Evolutionary conservation across 2,888 invertebrate species (phyloP).

Genomic region (Stramonita haemastoma): DNA sequence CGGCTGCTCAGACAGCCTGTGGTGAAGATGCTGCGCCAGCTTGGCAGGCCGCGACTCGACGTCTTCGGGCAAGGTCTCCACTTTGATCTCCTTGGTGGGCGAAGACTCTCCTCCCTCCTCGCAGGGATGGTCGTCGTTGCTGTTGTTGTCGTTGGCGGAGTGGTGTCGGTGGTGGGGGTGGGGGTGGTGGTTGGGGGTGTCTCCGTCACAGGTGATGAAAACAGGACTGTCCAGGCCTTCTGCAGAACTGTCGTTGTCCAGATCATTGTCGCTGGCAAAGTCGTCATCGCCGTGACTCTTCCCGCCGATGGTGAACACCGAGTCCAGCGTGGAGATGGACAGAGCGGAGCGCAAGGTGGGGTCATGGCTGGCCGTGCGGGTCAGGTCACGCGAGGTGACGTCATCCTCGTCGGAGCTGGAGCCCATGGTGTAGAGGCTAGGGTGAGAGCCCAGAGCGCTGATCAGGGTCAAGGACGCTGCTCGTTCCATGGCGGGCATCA

Average conservation of each 20-base stretch:
- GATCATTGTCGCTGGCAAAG: slow-evolving; percentile 37
- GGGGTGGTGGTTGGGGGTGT: background rate
- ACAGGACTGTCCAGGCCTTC: slow-evolving; percentile 45
- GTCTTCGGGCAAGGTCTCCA: background rate
- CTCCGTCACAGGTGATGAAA: slow-evolving; percentile 39
- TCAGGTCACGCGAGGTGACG: slow-evolving; percentile 28
- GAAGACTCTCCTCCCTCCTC: no score
- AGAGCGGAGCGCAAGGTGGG: slow-evolving; percentile 34
- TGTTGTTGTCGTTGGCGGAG: background rate
- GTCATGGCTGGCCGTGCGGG: slow-evolving; percentile 31
- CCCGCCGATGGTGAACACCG: slow-evolving; percentile 39
- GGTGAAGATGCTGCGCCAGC: slow-evolving; percentile 13
- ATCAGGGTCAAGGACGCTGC: slow-evolving; percentile 62
- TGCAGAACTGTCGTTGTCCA: slow-evolving; percentile 13
- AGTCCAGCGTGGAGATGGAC: slow-evolving; percentile 44
- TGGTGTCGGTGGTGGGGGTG: background rate
- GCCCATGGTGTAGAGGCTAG: slow-evolving; percentile 55
- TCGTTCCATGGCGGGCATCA: slow-evolving; percentile 64
- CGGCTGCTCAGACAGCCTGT: slow-evolving; percentile 24
- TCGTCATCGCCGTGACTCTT: slow-evolving; percentile 7
- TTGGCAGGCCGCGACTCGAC: background rate
- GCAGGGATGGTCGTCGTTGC: no score
- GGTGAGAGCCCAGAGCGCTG: slow-evolving; percentile 63
- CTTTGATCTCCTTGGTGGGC: background rate
- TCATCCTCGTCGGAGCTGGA: slow-evolving; percentile 58